Conservation (phyloP, 1,140 invertebrate species). For the Trichonephila clavipes region DNA sequence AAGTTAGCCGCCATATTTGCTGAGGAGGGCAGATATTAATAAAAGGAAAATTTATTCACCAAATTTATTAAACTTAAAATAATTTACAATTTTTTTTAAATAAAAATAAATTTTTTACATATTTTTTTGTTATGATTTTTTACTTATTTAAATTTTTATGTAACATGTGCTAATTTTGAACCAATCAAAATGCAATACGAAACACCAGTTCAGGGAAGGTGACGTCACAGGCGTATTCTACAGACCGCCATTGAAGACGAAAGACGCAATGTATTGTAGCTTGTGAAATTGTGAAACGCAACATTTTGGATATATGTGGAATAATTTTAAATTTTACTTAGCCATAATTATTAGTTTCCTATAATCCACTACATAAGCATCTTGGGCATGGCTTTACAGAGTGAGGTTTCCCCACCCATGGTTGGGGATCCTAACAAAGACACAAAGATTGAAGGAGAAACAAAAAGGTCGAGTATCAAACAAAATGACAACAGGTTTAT, state of each 20-base stretch:
- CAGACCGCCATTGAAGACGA: conserved; percentile 75
- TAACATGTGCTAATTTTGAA: conserved; percentile 10
- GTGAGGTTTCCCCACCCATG: conserved; percentile 72
- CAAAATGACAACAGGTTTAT: conserved; percentile 71
- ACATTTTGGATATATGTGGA: conserved; percentile 71
- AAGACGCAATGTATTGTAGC: conserved; percentile 62
- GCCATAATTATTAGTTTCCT: conserved; percentile 61
- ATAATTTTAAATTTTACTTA: conserved; percentile 70
- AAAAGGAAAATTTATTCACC: not conserved
- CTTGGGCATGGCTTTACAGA: conserved; percentile 76
- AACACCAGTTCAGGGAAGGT: conserved; percentile 18
- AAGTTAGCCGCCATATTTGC: conserved; percentile 41
- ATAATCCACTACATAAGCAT: conserved; percentile 64
- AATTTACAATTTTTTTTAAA: not conserved
- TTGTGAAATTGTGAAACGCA: conserved; percentile 72
- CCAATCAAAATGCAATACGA: conserved; percentile 36
- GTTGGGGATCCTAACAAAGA: conserved; percentile 76
- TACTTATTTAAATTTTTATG: not conserved
- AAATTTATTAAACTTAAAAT: not conserved
- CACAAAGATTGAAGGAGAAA: conserved; percentile 77
- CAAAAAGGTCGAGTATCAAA: conserved; percentile 78
- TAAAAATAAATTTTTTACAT: conserved; percentile 27
- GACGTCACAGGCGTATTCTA: conserved; percentile 67
- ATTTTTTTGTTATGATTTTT: not conserved
- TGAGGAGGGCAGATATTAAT: not conserved